A percentile compares a stretch with the other conserved stretches of the same genome.
phyloP scores from a whole-genome alignment of 2,888 invertebrate species.

The Epicampocera succincta region DNA sequence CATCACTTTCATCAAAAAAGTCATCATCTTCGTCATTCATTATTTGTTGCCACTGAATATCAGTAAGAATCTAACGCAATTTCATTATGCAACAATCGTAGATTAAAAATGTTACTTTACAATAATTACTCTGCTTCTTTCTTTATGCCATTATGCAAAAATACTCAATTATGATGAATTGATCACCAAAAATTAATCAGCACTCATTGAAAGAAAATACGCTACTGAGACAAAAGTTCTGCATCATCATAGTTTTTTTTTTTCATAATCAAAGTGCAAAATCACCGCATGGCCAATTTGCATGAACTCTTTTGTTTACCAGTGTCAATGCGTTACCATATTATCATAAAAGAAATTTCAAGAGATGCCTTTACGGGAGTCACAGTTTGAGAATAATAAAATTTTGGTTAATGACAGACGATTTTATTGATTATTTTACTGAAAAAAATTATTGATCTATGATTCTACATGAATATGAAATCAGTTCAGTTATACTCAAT shows the following conservation, averaged over 20 bases:
- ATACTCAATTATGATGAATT: no score
- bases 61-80: conserved; percentile 4
- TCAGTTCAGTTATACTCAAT: no score
- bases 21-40: conserved; percentile 15
- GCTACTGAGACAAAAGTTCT: not conserved
- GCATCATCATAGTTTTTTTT: not conserved
- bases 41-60: not conserved
- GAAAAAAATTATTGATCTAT: conserved; percentile 9
- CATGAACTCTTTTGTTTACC: not conserved
- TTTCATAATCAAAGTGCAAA: not conserved
- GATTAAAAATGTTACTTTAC: no score
- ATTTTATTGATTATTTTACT: conserved; percentile 22
- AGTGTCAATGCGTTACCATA: conserved; percentile 6
- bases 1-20: conserved; percentile 3
- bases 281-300: not conserved
- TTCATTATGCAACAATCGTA: conserved; percentile 8
- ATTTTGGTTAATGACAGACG: conserved; percentile 18
- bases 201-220: not conserved
- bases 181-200: not conserved
- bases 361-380: conserved; percentile 5
- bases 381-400: conserved; percentile 16
- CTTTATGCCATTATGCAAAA: not conserved
- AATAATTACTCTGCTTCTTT: conserved; percentile 17
- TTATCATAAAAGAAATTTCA: conserved; percentile 12
- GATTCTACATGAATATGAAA: conserved; percentile 14